Base-by-base conservation (phyloP, 2,888 invertebrate species). In the Zootermopsis nevadensis region DNA sequence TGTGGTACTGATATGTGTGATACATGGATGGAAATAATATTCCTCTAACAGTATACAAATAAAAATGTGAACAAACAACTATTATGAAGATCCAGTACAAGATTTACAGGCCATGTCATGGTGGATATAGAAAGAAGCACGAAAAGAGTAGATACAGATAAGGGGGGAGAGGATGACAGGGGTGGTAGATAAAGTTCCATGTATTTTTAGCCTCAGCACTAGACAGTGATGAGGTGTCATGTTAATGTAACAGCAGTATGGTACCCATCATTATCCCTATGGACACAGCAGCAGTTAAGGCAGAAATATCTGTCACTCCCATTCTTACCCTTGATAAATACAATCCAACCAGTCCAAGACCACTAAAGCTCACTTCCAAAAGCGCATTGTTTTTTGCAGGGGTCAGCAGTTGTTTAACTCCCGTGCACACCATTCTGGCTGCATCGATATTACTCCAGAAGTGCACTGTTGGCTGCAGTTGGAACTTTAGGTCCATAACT, bases 271-370 rank as follows among this genome's bases (percentile, higher is more conserved):
- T n/a, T n/a, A n/a, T n/a, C n/a, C n/a, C n/a, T n/a, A n/a, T n/a
- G n/a, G n/a, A 55, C n/a, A 24, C 22, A 55, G 6, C 22, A n/a
- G 15, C 0, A 19, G 19, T 19, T 19, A n/a, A 27, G n/a, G n/a
- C n/a, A 10, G 27, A n/a, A 60, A n/a, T n/a, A 7, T 8, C n/a
- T 60, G 60, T 6, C 7, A 12, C 12, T 60, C n/a, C 60, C n/a
- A 60, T 8, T 27, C 60, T 60, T 60, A 60, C 60, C 79, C 60
- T 79, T 60, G 79, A 31, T 30, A 79, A n/a, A 10, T 79, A 31
- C n/a, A 79, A 27, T 60, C 60, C 79, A 60, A 79, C 31, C 7
- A 35, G 38, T 30, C 77, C 77, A 60, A 66, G 22, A 4, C 35
- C 33, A n/a, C n/a, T n/a, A 35, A 33, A 79, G 12, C 79, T 66